A percentile compares a stretch with the other conserved stretches of the same genome.
phyloP scores from a whole-genome alignment of 1,140 invertebrate genomes.

The Drosophila asahinai region DNA sequence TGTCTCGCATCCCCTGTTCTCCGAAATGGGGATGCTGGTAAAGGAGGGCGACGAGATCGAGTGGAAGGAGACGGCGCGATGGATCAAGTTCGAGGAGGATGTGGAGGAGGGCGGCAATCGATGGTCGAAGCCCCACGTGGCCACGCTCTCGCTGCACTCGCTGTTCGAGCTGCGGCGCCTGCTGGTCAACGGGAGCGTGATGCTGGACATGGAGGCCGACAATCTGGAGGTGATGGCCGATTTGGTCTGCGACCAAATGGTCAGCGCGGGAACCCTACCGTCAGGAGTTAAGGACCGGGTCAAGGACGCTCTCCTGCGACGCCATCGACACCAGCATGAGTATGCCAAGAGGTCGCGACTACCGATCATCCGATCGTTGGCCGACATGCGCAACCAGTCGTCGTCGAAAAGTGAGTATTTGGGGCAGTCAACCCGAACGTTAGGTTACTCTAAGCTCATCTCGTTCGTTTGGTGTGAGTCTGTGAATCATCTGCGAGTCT shows the following conservation, averaged over 20 bases:
- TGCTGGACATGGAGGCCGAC: conserved; percentile 95
- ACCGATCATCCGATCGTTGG: conserved; percentile 97
- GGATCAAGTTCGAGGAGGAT: conserved; percentile 98
- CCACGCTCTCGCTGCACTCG: conserved; percentile 95
- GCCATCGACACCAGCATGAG: conserved; percentile 98
- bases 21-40: conserved; percentile 97
- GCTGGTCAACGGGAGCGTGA: conserved; percentile 94
- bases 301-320: conserved; percentile 94
- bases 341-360: conserved; percentile 92
- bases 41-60: conserved; percentile 95
- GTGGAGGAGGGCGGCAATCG: conserved; percentile 97
- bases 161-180: conserved; percentile 95
- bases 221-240: conserved; percentile 95
- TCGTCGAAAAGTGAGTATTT: conserved; percentile 95
- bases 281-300: conserved; percentile 92
- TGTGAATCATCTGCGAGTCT: conserved; percentile 35
- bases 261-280: conserved; percentile 91
- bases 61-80: conserved; percentile 99
- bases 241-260: conserved; percentile 96
- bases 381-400: conserved; percentile 98
- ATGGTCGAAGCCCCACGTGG: conserved; percentile 98
- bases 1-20: conserved; percentile 95
- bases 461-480: conserved; percentile 61
- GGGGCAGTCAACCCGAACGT: neutral
- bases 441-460: conserved; percentile 56